Conservation (phyloP, 2,797 vertebrate species). For the Kryptolebias ocellatus region DNA sequence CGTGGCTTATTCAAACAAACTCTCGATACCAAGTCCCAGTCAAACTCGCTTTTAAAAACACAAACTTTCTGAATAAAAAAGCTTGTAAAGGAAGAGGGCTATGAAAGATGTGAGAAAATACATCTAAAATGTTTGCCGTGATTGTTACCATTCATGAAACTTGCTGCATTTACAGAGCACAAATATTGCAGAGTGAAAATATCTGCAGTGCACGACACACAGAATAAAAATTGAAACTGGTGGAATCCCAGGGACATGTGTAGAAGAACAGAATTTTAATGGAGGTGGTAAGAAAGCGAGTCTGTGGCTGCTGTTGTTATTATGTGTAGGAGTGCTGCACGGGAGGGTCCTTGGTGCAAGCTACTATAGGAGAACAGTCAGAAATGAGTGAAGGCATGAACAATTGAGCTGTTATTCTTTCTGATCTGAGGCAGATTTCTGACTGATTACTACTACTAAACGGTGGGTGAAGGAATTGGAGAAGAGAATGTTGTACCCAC, state of each 20-base stretch:
- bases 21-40: slow-evolving; percentile 66
- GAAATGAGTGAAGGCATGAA: slow-evolving; percentile 20
- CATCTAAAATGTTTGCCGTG: background rate
- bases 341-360: slow-evolving; percentile 30
- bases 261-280: slow-evolving; percentile 49
- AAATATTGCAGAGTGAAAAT: slow-evolving; percentile 12
- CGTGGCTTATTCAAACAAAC: slow-evolving; percentile 74
- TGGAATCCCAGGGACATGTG: slow-evolving; percentile 40
- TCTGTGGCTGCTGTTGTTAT: slow-evolving; percentile 26
- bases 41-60: slow-evolving; percentile 49
- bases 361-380: slow-evolving; percentile 9
- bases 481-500: slow-evolving; percentile 32
- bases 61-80: slow-evolving; percentile 23
- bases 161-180: slow-evolving; percentile 14
- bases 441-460: slow-evolving; percentile 64
- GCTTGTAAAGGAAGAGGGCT: slow-evolving; percentile 3
- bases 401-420: slow-evolving; percentile 43
- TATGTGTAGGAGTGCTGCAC: slow-evolving; percentile 40
- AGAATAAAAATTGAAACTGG: slow-evolving; percentile 33
- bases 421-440: slow-evolving; percentile 43
- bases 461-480: slow-evolving; percentile 35
- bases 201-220: background rate
- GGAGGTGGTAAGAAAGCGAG: slow-evolving; percentile 18
- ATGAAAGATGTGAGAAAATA: slow-evolving; percentile 12
- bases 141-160: slow-evolving; percentile 6